Conservation (phyloP, 1,140 invertebrate genomes). For the Drosophila ambigua region DNA sequence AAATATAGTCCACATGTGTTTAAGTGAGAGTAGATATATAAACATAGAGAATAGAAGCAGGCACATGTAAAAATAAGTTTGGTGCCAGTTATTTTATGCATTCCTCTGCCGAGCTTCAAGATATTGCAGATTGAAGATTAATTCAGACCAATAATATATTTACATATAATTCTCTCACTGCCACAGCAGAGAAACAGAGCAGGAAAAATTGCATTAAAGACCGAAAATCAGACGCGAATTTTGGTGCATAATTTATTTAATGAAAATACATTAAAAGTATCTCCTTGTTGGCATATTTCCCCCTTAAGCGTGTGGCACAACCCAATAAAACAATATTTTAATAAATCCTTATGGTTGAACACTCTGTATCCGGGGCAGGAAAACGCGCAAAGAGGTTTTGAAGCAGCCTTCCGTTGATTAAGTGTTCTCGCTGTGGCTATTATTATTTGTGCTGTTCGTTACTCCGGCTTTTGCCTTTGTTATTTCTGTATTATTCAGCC, state of each 20-base stretch:
- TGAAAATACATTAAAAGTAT: neutral
- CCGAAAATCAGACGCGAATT: too few species aligned
- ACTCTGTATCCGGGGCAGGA: constrained; percentile 8
- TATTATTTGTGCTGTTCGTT: constrained; percentile 39
- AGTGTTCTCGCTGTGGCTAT: constrained; percentile 50
- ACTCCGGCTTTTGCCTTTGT: constrained; percentile 38
- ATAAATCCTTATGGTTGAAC: constrained; percentile 34
- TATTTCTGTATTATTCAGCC: constrained; percentile 60
- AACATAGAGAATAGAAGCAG: too few species aligned
- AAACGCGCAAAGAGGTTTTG: constrained; percentile 38
- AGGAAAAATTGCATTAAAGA: too few species aligned
- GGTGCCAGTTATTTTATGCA: too few species aligned
- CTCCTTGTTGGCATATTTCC: neutral
- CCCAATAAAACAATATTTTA: constrained; percentile 29
- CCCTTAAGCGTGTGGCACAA: neutral
- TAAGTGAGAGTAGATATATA: too few species aligned
- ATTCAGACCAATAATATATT: too few species aligned
- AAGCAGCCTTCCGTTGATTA: constrained; percentile 61
- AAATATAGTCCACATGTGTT: too few species aligned
- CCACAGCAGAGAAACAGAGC: too few species aligned
- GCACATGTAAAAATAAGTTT: too few species aligned
- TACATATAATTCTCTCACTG: too few species aligned
- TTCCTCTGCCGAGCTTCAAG: too few species aligned
- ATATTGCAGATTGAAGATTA: too few species aligned
- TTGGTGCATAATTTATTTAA: neutral